A percentile compares a stretch with the other conserved stretches of the same genome.
phyloP scores from a whole-genome alignment of 2,113 vertebrate genomes.

The Salvelinus sp. region DNA sequence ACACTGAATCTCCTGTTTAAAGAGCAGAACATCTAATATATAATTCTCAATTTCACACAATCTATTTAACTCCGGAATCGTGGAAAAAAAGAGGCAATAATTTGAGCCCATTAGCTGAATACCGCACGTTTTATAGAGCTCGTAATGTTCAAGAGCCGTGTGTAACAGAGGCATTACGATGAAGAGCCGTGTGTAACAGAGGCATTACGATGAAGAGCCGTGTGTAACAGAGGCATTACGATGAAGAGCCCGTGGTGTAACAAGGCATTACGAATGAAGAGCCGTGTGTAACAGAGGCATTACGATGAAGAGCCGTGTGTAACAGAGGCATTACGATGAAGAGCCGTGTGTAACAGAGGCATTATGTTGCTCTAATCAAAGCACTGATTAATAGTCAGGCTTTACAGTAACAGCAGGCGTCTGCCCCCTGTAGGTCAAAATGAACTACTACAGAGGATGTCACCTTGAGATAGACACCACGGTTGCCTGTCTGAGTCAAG shows the following conservation, averaged over 20 bases:
- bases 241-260: too few species aligned
- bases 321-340: too few species aligned
- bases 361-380: constrained; percentile 40
- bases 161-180: constrained; percentile 8
- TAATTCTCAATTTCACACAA: constrained; percentile 59
- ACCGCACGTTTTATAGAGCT: constrained; percentile 55
- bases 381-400: background rate
- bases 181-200: too few species aligned
- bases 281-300: background rate
- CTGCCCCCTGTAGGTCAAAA: constrained; percentile 59
- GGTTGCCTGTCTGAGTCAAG: background rate
- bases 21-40: constrained; percentile 46
- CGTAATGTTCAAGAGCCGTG: constrained; percentile 52
- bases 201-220: too few species aligned
- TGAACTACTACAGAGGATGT: constrained; percentile 14
- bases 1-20: constrained; percentile 30
- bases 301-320: too few species aligned
- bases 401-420: constrained; percentile 9
- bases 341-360: constrained; percentile 12
- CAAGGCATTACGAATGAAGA: too few species aligned
- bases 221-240: too few species aligned
- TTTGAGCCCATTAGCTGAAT: constrained; percentile 59
- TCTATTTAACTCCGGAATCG: constrained; percentile 43
- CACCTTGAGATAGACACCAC: background rate
- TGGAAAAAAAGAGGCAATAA: constrained; percentile 40